A percentile compares a stretch with the other conserved stretches of the same genome.
phyloP scores from a whole-genome alignment of 2,888 invertebrate genomes.

The Drosophila quinaria region DNA sequence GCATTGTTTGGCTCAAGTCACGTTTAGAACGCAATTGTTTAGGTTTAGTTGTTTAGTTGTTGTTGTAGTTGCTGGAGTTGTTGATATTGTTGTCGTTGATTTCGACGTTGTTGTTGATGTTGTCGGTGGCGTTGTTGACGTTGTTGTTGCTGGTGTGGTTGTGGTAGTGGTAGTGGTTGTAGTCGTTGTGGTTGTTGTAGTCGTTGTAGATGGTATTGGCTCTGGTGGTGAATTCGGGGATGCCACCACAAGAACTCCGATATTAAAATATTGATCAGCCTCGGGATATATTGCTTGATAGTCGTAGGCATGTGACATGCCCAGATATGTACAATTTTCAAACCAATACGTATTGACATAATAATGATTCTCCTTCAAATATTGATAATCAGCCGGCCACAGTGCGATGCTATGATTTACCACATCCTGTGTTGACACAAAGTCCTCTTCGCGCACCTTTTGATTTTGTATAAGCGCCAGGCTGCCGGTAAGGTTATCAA shows the following conservation, averaged over 20 bases:
- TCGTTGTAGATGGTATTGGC: constrained; percentile 83
- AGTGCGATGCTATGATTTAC: constrained; percentile 88
- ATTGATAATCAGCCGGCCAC: constrained; percentile 88
- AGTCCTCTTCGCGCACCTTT: constrained; percentile 87
- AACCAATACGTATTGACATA: constrained; percentile 91
- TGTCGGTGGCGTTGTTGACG: constrained; percentile 85
- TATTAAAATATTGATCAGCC: constrained; percentile 87
- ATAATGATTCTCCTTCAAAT: constrained; percentile 87
- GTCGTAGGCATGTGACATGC: constrained; percentile 88
- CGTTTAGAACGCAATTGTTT: constrained; percentile 60
- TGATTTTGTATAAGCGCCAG: constrained; percentile 89
- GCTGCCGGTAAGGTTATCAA: constrained; percentile 89
- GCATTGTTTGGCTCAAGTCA: constrained; percentile 69
- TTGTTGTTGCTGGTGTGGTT: constrained; percentile 85
- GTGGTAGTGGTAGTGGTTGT: constrained; percentile 83
- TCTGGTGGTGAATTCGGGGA: constrained; percentile 88
- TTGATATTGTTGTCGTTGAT: constrained; percentile 86
- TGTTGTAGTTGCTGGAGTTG: constrained; percentile 85
- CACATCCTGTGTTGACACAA: constrained; percentile 88
- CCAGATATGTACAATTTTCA: constrained; percentile 91
- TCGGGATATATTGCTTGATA: constrained; percentile 89
- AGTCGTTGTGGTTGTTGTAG: constrained; percentile 86
- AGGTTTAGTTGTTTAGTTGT: constrained; percentile 74
- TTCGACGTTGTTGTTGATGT: constrained; percentile 85
- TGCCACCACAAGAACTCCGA: constrained; percentile 91